Conservation (phyloP, 2,888 invertebrate species). For the Drosophila acutilabella region DNA sequence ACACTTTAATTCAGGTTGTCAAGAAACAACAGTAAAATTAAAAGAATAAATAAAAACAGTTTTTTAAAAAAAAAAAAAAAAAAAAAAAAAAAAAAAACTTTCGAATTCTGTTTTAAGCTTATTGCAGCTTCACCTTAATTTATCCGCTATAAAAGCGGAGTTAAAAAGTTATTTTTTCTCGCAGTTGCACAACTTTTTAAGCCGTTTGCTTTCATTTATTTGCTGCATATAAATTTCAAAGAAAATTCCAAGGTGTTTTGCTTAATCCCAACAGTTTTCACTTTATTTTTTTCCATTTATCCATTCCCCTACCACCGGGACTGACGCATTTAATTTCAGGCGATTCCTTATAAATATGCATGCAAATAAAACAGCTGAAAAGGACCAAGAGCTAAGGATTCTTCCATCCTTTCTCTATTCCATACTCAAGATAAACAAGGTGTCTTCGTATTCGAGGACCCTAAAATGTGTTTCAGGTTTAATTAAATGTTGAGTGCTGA, state of each 20-base stretch:
- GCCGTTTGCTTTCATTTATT: constrained; percentile 22
- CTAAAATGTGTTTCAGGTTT: constrained; percentile 32
- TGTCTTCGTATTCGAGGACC: constrained; percentile 15
- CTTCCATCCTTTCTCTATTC: constrained; percentile 21
- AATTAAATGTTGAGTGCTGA: constrained; percentile 70
- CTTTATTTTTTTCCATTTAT: background rate
- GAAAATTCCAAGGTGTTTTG: constrained; percentile 52
- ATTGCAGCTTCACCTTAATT: constrained; percentile 6
- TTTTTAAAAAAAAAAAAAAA: too few relatives aligned
- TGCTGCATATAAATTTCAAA: constrained; percentile 66
- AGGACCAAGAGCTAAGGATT: constrained; percentile 5
- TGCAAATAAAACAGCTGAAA: constrained; percentile 57
- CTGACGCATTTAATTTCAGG: constrained; percentile 60
- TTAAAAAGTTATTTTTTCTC: constrained; percentile 45
- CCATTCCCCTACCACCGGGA: constrained; percentile 24
- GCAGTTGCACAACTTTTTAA: constrained; percentile 49
- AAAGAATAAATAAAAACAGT: too few relatives aligned
- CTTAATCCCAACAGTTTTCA: constrained; percentile 47
- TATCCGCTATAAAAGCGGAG: constrained; percentile 19
- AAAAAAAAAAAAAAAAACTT: too few relatives aligned
- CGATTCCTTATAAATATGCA: constrained; percentile 78
- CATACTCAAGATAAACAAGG: constrained; percentile 47
- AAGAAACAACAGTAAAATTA: too few relatives aligned
- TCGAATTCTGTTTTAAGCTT: background rate
- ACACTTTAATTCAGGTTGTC: too few relatives aligned